Evolutionary conservation across 2,888 invertebrate genomes (phyloP).

Genomic region (Cosmia trapezina): DNA sequence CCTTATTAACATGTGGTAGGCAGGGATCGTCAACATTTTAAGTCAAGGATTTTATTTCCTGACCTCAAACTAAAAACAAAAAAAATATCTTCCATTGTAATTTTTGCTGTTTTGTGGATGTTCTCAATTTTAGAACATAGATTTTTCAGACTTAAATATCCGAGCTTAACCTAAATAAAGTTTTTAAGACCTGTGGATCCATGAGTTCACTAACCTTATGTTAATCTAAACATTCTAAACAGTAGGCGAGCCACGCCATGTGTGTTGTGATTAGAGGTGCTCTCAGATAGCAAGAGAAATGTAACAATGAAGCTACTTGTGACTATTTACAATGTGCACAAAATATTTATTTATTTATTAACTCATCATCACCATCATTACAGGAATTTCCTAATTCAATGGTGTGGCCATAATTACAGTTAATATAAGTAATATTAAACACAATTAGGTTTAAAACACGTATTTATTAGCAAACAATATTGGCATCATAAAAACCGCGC

Average conservation of each 20-base stretch:
- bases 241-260: neutral
- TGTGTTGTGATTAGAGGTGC: neutral
- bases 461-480: too few relatives aligned
- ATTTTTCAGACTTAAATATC: neutral
- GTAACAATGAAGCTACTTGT: neutral
- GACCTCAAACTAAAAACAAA: neutral
- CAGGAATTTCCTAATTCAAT: too few relatives aligned
- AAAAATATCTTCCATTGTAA: too few relatives aligned
- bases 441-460: too few relatives aligned
- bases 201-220: conserved; percentile 19
- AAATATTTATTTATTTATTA: too few relatives aligned
- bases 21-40: conserved; percentile 27
- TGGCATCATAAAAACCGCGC: too few relatives aligned
- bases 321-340: too few relatives aligned
- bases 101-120: too few relatives aligned
- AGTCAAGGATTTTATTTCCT: neutral
- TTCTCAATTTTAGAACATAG: neutral
- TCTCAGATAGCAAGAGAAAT: conserved; percentile 18
- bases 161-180: neutral
- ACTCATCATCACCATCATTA: too few relatives aligned
- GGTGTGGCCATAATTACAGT: too few relatives aligned
- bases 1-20: conserved; percentile 12
- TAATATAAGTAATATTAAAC: too few relatives aligned
- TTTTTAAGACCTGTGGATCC: neutral
- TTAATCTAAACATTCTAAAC: conserved; percentile 10